Base-by-base conservation (phyloP, 2,797 vertebrate genomes). In the Nyctibius grandis region DNA sequence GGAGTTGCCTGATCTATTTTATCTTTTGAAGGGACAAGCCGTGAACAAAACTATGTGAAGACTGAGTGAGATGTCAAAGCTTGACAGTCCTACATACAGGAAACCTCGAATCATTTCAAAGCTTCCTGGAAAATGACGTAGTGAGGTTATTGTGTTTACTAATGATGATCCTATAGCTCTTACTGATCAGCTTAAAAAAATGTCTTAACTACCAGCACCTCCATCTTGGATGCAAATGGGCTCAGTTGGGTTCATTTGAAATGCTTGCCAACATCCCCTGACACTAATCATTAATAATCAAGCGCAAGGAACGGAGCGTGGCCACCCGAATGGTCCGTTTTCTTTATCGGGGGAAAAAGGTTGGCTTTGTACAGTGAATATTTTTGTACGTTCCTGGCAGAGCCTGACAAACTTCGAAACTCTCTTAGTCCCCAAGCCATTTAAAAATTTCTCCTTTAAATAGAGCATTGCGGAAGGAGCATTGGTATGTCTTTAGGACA, bases 121-220 rank as follows among this genome's bases (percentile, higher is more conserved):
- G 78, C 93, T 97, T 97, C 89, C 95, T 93, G 93, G 96, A 96
- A 96, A 89, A 89, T 86, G 86, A 91, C 12, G 19, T 51, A 8
- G 69, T 2, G 61, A 73, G 82, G 83, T 68, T 88, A 29, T 77
- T 0, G 63, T 63, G 67, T 84, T 95, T 82, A 45, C 77, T 23
- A 18, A 28, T 29, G 59, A 72, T 70, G 68, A 69, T 74, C 73
- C 89, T 51, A 1, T 15, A 22, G 53, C 81, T 77, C 44, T 75
- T 34, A 13, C 76, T 9, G 54, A 36, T 59, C 60, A 36, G 48
- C 75, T 72, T 80, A 31, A 69, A 67, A 60, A 88, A 53, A 51
- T 2, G 20, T 29, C 36, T 33, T 56, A 4, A 1, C 76, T 73
- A 29, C 65, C 53, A 75, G 50, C 70, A 54, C 80, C 74, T 91